Evolutionary conservation across 2,113 vertebrate genomes (phyloP).

Genomic region (Phyllostomus hastatus): DNA sequence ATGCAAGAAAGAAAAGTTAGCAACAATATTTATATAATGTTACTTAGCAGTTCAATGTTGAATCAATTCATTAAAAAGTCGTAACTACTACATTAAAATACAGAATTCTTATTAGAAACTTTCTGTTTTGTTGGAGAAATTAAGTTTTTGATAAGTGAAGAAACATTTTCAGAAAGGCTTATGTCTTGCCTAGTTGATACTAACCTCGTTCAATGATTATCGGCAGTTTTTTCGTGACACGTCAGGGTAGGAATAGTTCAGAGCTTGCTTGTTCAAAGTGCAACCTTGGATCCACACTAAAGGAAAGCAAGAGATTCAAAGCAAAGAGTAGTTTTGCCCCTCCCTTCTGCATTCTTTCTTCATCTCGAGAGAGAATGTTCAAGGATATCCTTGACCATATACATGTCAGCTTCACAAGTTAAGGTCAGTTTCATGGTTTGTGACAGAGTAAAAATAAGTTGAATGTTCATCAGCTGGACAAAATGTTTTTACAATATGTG

Average conservation of each 20-base stretch:
- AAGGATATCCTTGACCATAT: slow-evolving; percentile 54
- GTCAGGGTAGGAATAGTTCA: not conserved
- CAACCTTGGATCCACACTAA: not conserved
- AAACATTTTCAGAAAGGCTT: slow-evolving; percentile 28
- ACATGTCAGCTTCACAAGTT: slow-evolving; percentile 12
- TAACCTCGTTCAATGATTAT: not conserved
- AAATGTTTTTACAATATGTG: not conserved
- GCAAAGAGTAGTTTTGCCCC: not conserved
- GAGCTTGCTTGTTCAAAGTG: not conserved
- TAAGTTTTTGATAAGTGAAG: slow-evolving; percentile 30
- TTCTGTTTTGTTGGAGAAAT: slow-evolving; percentile 32
- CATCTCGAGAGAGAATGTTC: slow-evolving; percentile 1
- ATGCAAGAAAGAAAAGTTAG: not conserved
- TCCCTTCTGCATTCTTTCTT: slow-evolving; percentile 39
- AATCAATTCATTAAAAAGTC: slow-evolving; percentile 43
- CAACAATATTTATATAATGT: not conserved
- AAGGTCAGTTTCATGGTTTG: slow-evolving; percentile 54
- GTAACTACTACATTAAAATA: slow-evolving; percentile 8
- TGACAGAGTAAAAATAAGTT: slow-evolving; percentile 40
- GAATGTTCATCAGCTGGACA: not conserved
- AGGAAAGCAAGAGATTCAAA: not conserved
- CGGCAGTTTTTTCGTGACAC: not conserved
- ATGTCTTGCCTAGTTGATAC: not conserved
- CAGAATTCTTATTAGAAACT: slow-evolving; percentile 17
- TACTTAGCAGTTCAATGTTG: not conserved